Base-by-base conservation (phyloP, 2,113 vertebrate genomes). In the Tamias sibiricus region DNA sequence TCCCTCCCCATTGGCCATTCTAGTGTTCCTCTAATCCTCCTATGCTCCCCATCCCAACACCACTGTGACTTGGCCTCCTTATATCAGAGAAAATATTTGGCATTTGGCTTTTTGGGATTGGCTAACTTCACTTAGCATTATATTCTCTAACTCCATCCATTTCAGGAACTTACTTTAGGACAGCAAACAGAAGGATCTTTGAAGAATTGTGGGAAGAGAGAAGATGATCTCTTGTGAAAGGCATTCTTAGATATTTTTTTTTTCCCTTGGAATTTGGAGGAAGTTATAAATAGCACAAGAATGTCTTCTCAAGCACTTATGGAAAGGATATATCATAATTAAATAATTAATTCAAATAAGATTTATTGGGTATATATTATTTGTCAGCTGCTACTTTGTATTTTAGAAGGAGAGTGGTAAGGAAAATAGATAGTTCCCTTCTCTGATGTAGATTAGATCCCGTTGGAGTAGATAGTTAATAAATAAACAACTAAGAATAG, bases 401-500 rank as follows among this genome's bases (percentile, higher is more conserved):
- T 76, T 95, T 89, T 82, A 47, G 30, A 89, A 62, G 3, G 37
- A 54, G 1, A 86, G 1, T 8, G 42, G 69, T 82, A 89, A 82
- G 24, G 1, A 90, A 68, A 84, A 62, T 26, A 35, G 64, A 66
- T 20, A 22, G 26, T 37, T 37, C 5, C 20, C 8, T 42, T 14
- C 26, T 3, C 64, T 87, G 28, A 87, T 76, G 7, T 26, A 91
- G 20, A 52, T n/a, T 68, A 84, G 49, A 66, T 59, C 13, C 13
- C 81, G 79, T 4, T 84, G 5, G 28, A 91, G 28, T 75, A 11
- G 71, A 72, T 66, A 81, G 28, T 35, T 75, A 94, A 54, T 77
- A 83, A 97, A 80, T 86, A 82, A 74, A 89, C 17, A 96, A 62
- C 62, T 86, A 66, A 24, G 79, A 68, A 59, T 68, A 85, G 2